Evolutionary conservation across 2,888 invertebrate genomes (phyloP), one percentile per base, ranked within the genome.

Genomic region (Diogma glabrata): DNA sequence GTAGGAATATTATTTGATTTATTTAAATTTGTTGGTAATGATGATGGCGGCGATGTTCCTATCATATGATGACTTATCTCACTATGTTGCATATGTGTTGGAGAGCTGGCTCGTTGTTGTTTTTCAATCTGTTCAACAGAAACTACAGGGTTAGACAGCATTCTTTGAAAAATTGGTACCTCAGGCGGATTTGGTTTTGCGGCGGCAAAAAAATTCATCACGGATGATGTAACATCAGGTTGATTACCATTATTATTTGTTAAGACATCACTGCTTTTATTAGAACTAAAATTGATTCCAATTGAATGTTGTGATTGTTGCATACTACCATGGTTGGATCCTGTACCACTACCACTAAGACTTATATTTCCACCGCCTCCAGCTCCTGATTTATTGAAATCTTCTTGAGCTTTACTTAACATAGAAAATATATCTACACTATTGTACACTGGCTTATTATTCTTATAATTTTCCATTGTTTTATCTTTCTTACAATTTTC

Each of bases 341-440:
- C 43, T n/a, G n/a, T n/a, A n/a, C n/a, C n/a, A n/a, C n/a, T n/a
- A n/a, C n/a, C n/a, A n/a, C n/a, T n/a, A n/a, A n/a, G n/a, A n/a
- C n/a, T n/a, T n/a, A n/a, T n/a, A n/a, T n/a, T n/a, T 2, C 55
- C 57, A 38, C 57, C 56, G 6, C 56, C 57, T 10, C 52, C 53
- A 2, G 30, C 43, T 4, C 33, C 20, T 58, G 62, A n/a, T 63
- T 58, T 82, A 65, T 87, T 86, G 65, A 84, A 89, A 64, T 90
- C 88, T 64, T 90, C 85, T 64, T 92, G 91, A 5, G 93, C 93
- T 69, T 87, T 88, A 51, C 84, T 86, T 54, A 93, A 72, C 87
- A 93, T 87, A 62, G 85, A 84, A 65, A 90, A 86, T 67, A 87
- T 86, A 63, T 86, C 84, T 5, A 16, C 24, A 46, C 24, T 46